A percentile compares a stretch with the other conserved stretches of the same genome.
phyloP scores from a whole-genome alignment of 1,140 invertebrate species.

The Halotydeus destructor region DNA sequence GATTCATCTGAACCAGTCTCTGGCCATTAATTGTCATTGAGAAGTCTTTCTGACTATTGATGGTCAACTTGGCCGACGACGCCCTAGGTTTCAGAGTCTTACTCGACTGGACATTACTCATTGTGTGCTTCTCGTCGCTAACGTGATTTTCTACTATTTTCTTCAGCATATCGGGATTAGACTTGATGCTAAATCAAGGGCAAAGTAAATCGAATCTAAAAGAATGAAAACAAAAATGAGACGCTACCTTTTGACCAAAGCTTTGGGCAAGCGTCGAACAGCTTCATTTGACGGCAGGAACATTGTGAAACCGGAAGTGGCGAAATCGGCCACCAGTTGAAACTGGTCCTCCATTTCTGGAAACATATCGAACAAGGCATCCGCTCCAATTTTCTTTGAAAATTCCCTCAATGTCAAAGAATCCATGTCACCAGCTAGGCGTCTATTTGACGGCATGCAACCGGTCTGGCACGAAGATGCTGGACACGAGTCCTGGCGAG shows the following conservation, averaged over 20 bases:
- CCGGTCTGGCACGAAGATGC: not conserved
- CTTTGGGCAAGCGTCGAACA: conserved; percentile 14
- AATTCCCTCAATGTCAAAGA: conserved; percentile 3
- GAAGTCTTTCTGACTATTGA: conserved; percentile 13
- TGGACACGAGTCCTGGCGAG: not conserved
- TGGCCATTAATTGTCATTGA: conserved; percentile 19
- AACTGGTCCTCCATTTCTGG: conserved; percentile 1
- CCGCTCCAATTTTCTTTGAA: conserved; percentile 6
- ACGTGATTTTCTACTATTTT: conserved; percentile 15
- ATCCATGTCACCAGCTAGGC: too few relatives aligned
- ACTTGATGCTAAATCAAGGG: too few relatives aligned
- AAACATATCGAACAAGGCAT: conserved; percentile 5
- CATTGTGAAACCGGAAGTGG: conserved; percentile 14
- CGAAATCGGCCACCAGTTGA: conserved; percentile 9
- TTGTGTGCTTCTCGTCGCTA: conserved; percentile 10
- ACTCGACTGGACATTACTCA: conserved; percentile 13
- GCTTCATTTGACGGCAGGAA: conserved; percentile 19
- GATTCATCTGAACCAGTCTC: conserved; percentile 16
- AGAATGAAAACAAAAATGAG: too few relatives aligned
- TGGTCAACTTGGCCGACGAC: conserved; percentile 7
- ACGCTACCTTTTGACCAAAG: conserved; percentile 15
- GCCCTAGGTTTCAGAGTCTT: conserved; percentile 3
- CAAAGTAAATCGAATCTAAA: too few relatives aligned
- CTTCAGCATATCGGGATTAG: conserved; percentile 11
- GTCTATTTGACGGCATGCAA: too few relatives aligned